A percentile compares a stretch with the other conserved stretches of the same genome.
Evolutionary conservation across 2,113 vertebrate genomes (phyloP).

Genomic region (Stigmatopora nigra): DNA sequence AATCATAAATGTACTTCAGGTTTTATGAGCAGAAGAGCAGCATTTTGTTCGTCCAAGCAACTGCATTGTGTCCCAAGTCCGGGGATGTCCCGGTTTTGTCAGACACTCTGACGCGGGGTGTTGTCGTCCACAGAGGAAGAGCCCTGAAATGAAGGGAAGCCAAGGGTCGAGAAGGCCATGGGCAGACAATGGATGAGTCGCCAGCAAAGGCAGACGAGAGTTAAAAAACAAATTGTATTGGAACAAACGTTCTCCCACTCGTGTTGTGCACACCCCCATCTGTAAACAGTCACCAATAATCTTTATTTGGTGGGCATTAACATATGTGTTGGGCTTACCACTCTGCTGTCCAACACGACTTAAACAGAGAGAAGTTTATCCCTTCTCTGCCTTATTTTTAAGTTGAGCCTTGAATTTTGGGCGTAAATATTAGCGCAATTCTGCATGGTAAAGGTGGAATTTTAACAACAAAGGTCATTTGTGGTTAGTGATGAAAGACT

Average conservation of each 20-base stretch:
- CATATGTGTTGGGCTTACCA: slow-evolving; percentile 17
- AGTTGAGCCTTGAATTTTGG: slow-evolving; percentile 16
- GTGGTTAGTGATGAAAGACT: no score
- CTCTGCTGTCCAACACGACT: slow-evolving; percentile 28
- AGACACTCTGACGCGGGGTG: slow-evolving; percentile 64
- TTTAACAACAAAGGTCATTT: no score
- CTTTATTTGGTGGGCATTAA: slow-evolving; percentile 1
- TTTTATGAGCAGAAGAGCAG: background rate
- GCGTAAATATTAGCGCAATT: background rate
- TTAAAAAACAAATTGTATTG: slow-evolving; percentile 46
- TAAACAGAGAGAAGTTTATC: slow-evolving; percentile 6
- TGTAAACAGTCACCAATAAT: slow-evolving; percentile 16
- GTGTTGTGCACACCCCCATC: slow-evolving; percentile 13
- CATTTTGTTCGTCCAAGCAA: background rate
- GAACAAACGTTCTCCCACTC: slow-evolving; percentile 42
- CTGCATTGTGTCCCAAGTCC: background rate
- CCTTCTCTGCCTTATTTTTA: slow-evolving; percentile 1
- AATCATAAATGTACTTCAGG: background rate
- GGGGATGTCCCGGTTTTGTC: slow-evolving; percentile 49
- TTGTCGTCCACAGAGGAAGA: slow-evolving; percentile 68
- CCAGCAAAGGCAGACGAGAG: slow-evolving; percentile 28
- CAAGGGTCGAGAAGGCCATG: slow-evolving; percentile 50
- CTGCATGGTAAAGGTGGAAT: no score
- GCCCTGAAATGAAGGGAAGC: slow-evolving; percentile 65
- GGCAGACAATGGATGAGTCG: slow-evolving; percentile 54